Percentiles rank a stretch among this genome's conserved stretches.
Evolutionary conservation across 2,113 vertebrate species (phyloP).

Genomic region (Nothoprocta perdicaria): DNA sequence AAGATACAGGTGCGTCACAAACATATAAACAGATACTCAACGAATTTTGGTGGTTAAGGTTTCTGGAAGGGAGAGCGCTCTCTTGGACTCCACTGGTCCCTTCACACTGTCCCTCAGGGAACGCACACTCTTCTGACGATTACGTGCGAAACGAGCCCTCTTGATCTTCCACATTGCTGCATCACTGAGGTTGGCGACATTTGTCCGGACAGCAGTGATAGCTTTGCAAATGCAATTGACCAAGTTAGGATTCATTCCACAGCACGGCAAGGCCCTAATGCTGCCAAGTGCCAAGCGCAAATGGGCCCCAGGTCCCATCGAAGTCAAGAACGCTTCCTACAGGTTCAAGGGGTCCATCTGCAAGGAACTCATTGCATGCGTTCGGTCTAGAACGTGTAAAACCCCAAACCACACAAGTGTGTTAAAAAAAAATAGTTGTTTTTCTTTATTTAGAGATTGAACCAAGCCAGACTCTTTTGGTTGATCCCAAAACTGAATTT

Average conservation of each 20-base stretch:
- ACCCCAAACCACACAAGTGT: not conserved
- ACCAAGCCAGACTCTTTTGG: not conserved
- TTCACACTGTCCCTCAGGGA: slow-evolving; percentile 96
- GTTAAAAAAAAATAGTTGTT: not conserved
- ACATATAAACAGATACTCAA: slow-evolving; percentile 82
- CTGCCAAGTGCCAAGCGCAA: slow-evolving; percentile 26
- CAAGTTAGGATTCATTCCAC: slow-evolving; percentile 59
- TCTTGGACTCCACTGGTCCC: slow-evolving; percentile 89
- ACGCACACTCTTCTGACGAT: slow-evolving; percentile 95
- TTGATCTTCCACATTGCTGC: slow-evolving; percentile 98
- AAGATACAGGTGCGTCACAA: slow-evolving; percentile 23
- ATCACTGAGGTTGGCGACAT: slow-evolving; percentile 96
- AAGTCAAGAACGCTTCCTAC: not conserved
- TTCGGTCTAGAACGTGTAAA: not conserved
- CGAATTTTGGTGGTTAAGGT: slow-evolving; percentile 92
- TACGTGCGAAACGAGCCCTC: slow-evolving; percentile 96
- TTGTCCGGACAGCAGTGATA: slow-evolving; percentile 97
- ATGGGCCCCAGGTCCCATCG: slow-evolving; percentile 28
- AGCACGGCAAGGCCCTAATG: not conserved
- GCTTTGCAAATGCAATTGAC: slow-evolving; percentile 81
- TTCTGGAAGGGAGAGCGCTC: slow-evolving; percentile 95
- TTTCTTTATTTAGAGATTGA: not conserved
- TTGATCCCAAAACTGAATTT: not conserved
- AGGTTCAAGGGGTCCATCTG: slow-evolving; percentile 40
- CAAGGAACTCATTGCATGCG: slow-evolving; percentile 21